Evolutionary conservation across 2,113 vertebrate genomes (phyloP).

Genomic region (Paramisgurnus dabryanus): DNA sequence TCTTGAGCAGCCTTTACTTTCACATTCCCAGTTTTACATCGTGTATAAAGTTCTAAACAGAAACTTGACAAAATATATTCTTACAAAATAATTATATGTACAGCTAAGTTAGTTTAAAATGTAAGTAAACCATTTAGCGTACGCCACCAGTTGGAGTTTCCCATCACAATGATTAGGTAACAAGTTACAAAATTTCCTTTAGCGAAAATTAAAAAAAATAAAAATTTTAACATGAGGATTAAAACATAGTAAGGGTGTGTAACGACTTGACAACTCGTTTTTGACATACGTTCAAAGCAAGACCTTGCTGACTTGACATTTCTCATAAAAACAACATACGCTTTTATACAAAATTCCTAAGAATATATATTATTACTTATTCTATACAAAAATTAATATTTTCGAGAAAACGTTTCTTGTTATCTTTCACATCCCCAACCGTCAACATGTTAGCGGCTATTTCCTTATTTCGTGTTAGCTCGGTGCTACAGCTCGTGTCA

Average conservation of each 20-base stretch:
- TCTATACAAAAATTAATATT: no score
- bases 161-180: not conserved
- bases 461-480: conserved; percentile 42
- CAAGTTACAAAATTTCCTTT: not conserved
- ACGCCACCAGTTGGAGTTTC: not conserved
- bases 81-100: no score
- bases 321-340: conserved; percentile 1
- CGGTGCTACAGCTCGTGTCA: conserved; percentile 55
- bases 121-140: not conserved
- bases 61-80: not conserved
- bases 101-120: not conserved
- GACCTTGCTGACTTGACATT: conserved; percentile 7
- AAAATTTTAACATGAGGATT: not conserved
- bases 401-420: no score
- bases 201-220: no score
- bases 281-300: not conserved
- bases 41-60: not conserved
- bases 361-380: no score
- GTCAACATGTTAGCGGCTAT: conserved; percentile 8
- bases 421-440: conserved; percentile 21
- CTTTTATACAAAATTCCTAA: not conserved
- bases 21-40: not conserved
- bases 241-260: not conserved
- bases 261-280: not conserved
- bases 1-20: not conserved